Base-by-base conservation (phyloP, 2,888 invertebrate genomes). In the Philhelius pedissequus region DNA sequence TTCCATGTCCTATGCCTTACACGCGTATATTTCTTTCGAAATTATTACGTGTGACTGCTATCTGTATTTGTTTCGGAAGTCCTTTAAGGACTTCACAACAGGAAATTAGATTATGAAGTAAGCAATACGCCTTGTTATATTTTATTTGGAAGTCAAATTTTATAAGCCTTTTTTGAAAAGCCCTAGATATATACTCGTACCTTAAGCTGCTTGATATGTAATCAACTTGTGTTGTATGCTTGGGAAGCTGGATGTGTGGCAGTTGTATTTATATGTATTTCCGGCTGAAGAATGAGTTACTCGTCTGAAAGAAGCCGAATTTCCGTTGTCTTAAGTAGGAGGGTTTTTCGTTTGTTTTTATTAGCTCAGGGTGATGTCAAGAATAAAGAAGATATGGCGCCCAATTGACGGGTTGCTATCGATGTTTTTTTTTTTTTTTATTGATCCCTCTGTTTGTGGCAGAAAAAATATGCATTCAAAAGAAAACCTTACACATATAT, bases 81-180 rank as follows among this genome's bases (percentile, higher is more conserved):
- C 64, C 70, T 76, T 40, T 15, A 58, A 76, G 70, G 50, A 76
- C 76, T 54, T 70, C 76, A 52, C 15, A 75, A 35, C 64, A 56
- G 76, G 66, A 76, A 76, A 76, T 76, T 76, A 80, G 75, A 80
- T 80, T 80, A 80, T 56, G 75, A 64, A 69, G 66, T 15, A 78
- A 30, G 38, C 13, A 13, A 25, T 48, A 60, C 15, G 52, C 9
- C 52, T 52, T 52, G 9, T 27, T 52, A 52, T 52, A 15, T 30
- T 52, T 27, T 43, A 7, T 30, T 5, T 8, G 9, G 3, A 5
- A 15, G 40, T 0, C 9, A 52, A 52, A 52, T 52, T 27, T 52
- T 15, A 15, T 27, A 30, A 52, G 52, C 15, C 52, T 52, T 27
- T 48, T 52, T 52, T 9, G n/a, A 13, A 52, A 27, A 15, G 27